A percentile compares a stretch with the other conserved stretches of the same genome.
Evolutionary conservation across 1,140 invertebrate genomes (phyloP).

Genomic region (Drosophila ercepeae): DNA sequence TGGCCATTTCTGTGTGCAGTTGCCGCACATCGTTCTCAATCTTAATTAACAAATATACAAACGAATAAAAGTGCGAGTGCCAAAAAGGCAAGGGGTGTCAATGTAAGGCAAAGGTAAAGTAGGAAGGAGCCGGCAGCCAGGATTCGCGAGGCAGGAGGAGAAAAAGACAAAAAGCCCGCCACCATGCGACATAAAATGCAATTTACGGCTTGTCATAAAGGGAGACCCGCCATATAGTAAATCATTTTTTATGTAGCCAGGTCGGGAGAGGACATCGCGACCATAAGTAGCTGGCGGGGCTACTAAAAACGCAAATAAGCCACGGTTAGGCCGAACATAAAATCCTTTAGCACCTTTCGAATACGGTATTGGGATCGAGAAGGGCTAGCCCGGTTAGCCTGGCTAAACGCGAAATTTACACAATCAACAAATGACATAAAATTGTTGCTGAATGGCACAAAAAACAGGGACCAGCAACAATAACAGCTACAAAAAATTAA

Average conservation of each 20-base stretch:
- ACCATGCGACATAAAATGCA: constrained; percentile 80
- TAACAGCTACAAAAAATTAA: constrained; percentile 42
- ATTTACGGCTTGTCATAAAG: constrained; percentile 82
- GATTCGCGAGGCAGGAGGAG: background rate
- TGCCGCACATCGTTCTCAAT: constrained; percentile 78
- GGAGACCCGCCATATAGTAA: constrained; percentile 78
- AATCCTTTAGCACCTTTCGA: constrained; percentile 82
- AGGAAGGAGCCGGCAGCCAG: no score
- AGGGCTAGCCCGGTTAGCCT: constrained; percentile 24
- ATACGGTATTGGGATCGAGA: constrained; percentile 25
- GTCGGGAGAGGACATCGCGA: constrained; percentile 27
- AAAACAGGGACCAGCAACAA: constrained; percentile 19
- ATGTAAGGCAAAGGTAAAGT: background rate
- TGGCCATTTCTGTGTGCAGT: constrained; percentile 80
- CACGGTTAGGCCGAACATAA: constrained; percentile 74
- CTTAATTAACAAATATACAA: constrained; percentile 81
- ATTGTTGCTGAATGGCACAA: constrained; percentile 58
- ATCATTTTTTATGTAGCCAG: constrained; percentile 79
- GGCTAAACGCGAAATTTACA: constrained; percentile 77
- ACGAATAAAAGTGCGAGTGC: constrained; percentile 60
- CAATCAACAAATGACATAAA: constrained; percentile 81
- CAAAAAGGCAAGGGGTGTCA: constrained; percentile 19
- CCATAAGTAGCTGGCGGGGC: constrained; percentile 54
- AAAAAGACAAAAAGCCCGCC: constrained; percentile 27
- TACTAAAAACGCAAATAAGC: constrained; percentile 78